Evolutionary conservation across 35 echinoderm and acorn worm genomes (phyloP).

Genomic region (Lytechinus variegatus): DNA sequence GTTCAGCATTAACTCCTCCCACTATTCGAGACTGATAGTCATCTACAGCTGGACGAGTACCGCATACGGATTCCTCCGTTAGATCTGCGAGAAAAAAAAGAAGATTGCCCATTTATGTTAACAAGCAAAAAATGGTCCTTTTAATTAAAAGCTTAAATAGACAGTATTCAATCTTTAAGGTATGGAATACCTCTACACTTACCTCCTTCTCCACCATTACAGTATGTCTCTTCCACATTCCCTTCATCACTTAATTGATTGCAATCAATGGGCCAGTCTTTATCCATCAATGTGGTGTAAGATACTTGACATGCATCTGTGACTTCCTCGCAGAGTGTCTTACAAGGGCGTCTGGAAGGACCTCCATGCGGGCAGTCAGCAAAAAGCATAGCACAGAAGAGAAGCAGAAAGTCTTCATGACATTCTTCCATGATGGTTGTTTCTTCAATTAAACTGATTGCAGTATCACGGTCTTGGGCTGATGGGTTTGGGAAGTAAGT

Average conservation of each 20-base stretch:
- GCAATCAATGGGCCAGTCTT: conserved; percentile 8
- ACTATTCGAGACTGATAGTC: conserved; percentile 39
- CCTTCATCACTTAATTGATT: not conserved
- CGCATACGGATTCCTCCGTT: not conserved
- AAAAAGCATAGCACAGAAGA: conserved; percentile 18
- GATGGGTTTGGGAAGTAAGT: conserved; percentile 28
- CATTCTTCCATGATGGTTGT: not conserved
- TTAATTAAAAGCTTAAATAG: no score
- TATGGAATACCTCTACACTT: not conserved
- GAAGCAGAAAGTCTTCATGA: not conserved
- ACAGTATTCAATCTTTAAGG: no score
- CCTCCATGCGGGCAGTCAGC: conserved; percentile 13
- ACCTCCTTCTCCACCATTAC: conserved; percentile 34
- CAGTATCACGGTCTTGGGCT: not conserved
- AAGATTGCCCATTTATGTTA: no score
- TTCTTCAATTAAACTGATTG: not conserved
- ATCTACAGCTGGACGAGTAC: conserved; percentile 22
- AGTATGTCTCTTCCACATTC: not conserved
- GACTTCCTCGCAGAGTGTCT: conserved; percentile 24
- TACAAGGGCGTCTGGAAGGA: not conserved
- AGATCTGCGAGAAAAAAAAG: no score
- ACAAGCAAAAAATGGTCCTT: no score
- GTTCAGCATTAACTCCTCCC: conserved; percentile 53
- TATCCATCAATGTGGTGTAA: not conserved
- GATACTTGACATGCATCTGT: not conserved